Evolutionary conservation across 1,140 invertebrate genomes (phyloP).

Genomic region (Zaprionus gabonicus): DNA sequence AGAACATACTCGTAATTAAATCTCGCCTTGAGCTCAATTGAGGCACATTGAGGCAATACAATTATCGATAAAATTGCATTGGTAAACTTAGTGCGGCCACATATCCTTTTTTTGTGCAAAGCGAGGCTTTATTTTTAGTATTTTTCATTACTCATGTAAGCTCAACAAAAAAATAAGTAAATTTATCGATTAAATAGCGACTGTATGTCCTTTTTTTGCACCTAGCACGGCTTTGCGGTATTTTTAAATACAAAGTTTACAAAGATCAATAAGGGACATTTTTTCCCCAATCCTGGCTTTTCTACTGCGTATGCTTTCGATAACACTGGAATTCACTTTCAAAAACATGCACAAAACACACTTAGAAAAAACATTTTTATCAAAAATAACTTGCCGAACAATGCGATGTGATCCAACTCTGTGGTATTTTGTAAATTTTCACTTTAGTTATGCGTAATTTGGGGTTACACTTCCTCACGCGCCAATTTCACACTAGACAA

Average conservation of each 20-base stretch:
- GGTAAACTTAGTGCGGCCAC: not conserved
- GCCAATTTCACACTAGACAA: conserved; percentile 49
- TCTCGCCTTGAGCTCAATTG: not conserved
- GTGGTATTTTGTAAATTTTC: not conserved
- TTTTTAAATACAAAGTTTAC: not conserved
- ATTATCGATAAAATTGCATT: not conserved
- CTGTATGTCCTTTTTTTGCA: not conserved
- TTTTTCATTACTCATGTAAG: not conserved
- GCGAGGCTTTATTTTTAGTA: not conserved
- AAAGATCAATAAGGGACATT: not conserved
- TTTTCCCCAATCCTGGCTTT: not conserved
- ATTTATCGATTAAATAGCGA: not conserved
- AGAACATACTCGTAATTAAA: no score
- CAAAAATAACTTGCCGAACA: not conserved
- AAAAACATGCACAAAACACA: not conserved
- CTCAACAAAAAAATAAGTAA: not conserved
- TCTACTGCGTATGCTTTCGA: not conserved
- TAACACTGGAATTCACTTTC: not conserved
- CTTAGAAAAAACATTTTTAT: not conserved
- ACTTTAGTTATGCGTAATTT: conserved; percentile 4
- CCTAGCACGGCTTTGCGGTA: not conserved
- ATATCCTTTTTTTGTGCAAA: not conserved
- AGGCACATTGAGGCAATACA: not conserved
- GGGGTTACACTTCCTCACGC: conserved; percentile 43
- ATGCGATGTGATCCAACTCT: not conserved